Evolutionary conservation across 2,113 vertebrate genomes (phyloP).

Genomic region (Fulmarus glacialis): DNA sequence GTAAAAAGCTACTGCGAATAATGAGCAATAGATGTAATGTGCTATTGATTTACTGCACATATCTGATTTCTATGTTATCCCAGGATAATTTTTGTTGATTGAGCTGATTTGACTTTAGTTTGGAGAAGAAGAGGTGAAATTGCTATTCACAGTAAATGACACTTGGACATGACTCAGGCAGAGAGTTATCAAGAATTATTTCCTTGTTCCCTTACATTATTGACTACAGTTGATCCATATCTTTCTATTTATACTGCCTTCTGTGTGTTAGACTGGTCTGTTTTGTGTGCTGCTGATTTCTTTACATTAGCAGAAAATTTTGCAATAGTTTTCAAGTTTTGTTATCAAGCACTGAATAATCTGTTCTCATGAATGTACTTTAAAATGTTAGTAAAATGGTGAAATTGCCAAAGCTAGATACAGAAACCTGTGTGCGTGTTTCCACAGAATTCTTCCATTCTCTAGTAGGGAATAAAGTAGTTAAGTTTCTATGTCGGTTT

Average conservation of each 20-base stretch:
- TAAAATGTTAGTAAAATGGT: not conserved
- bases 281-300: not conserved
- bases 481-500: not conserved
- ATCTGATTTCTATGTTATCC: slow-evolving; percentile 13
- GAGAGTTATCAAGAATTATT: not conserved
- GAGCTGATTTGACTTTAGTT: not conserved
- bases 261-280: not conserved
- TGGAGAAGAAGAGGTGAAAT: not conserved
- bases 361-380: not conserved
- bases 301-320: not conserved
- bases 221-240: not conserved
- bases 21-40: not conserved
- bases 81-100: not conserved
- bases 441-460: not conserved
- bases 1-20: not conserved
- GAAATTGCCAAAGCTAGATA: not conserved
- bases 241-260: not conserved
- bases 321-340: not conserved
- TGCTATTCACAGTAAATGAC: not conserved
- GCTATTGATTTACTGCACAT: not conserved
- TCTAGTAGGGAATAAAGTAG: not conserved
- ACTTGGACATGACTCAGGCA: not conserved
- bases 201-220: not conserved
- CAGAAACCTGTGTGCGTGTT: not conserved
- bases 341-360: not conserved